Base-by-base conservation (phyloP, 2,888 invertebrate genomes). In the Alentia gelatinosa region DNA sequence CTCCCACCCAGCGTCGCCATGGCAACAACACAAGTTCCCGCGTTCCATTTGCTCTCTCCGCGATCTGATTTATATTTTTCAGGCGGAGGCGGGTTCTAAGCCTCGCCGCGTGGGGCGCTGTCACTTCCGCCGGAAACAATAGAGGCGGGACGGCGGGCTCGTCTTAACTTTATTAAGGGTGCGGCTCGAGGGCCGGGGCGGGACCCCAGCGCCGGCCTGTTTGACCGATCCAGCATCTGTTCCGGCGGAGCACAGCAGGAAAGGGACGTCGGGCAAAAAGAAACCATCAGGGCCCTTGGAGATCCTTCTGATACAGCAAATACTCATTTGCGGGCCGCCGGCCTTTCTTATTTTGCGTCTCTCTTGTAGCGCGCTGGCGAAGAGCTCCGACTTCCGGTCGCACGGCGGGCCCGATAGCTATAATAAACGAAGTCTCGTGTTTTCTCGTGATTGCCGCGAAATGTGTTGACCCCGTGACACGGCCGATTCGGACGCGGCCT, bases 381-480 rank as follows among this genome's bases (percentile, higher is more conserved):
- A 63, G 26, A 7, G 47, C 9, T 19, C 19, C 19, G 9, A 63
- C 63, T 63, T 63, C 15, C 63, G 15, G 15, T 5, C 63, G 9
- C n/a, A 9, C 63, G n/a, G 63, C 63, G 63, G 5, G 15, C n/a
- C 74, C 30, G 33, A 74, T 74, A 74, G 74, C 35, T 33, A 33
- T 74, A 74, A 74, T 74, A 74, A 74, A 74, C 33, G 74, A 30
- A 74, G 74, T 74, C 74, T 35, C 74, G 74, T 74, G 74, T 74
- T 74, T 74, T 74, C 74, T 26, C 74, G 35, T 74, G 74, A 74
- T 74, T 74, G 74, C 33, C 74, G 23, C 74, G 35, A 74, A 23
- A 74, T 74, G 74, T 74, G 74, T 35, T 74, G 74, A 74, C 74
- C 74, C 35, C 23, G 33, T 74, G 74, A 74, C 74, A 5, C 35